Percentiles rank a stretch among this genome's conserved stretches.
These are phyloP conservation scores for Drosophila borealis DNA, from an alignment of 2,888 invertebrate species.

Conservation along the genomic window DNA sequence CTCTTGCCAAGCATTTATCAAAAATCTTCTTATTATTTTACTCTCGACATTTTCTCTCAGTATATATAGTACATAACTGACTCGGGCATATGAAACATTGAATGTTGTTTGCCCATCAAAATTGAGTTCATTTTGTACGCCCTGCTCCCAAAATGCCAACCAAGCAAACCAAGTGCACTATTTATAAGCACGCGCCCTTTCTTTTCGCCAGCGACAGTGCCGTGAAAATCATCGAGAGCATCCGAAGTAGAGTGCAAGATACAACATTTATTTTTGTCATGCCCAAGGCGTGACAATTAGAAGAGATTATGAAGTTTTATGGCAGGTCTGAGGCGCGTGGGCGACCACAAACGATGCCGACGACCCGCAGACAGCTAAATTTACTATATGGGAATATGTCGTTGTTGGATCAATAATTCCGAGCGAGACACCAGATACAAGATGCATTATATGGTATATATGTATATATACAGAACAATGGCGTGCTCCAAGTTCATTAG, in stretches of 20 bases:
- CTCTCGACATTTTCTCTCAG: constrained; percentile 2
- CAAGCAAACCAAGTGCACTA: constrained; percentile 62
- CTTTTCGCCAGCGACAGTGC: constrained; percentile 4
- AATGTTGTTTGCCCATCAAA: constrained; percentile 40
- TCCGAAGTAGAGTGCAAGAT: constrained; percentile 23
- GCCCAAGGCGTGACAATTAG: constrained; percentile 75
- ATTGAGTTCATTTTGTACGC: constrained; percentile 59
- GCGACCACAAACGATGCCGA: constrained; percentile 69
- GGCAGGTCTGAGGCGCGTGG: constrained; percentile 58
- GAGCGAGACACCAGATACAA: not conserved
- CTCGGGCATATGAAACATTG: constrained; percentile 26
- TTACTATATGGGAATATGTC: constrained; percentile 1
- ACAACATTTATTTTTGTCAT: constrained; percentile 64
- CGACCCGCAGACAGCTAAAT: constrained; percentile 19
- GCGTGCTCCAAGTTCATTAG: constrained; percentile 69
- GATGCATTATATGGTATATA: constrained; percentile 5
- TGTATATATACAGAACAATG: constrained; percentile 15
- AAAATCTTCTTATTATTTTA: too few species aligned
- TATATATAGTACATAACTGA: constrained; percentile 21
- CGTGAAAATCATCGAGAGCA: constrained; percentile 43
- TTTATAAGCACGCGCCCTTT: constrained; percentile 65
- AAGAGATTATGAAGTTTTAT: constrained; percentile 71
- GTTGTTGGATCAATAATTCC: constrained; percentile 72
- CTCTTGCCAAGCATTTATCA: too few species aligned
- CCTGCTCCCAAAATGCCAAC: constrained; percentile 70